Conservation (phyloP, 1,140 invertebrate genomes). For the Zaprionus davidi region DNA sequence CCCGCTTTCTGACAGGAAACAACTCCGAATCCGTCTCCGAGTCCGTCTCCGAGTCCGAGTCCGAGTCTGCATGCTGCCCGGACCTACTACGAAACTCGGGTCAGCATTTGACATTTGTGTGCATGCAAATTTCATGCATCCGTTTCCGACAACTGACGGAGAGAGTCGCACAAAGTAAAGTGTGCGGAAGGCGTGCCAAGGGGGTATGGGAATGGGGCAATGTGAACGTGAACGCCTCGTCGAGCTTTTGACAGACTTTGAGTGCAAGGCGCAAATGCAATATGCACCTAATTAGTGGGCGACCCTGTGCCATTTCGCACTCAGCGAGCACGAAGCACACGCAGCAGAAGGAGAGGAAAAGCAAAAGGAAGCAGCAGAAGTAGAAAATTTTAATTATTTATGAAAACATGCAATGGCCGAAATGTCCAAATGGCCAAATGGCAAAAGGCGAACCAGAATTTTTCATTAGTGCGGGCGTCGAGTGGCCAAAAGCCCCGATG, state of each 20-base stretch:
- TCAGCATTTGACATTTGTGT: constrained; percentile 40
- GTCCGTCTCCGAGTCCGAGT: constrained; percentile 7
- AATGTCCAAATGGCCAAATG: constrained; percentile 24
- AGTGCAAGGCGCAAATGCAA: constrained; percentile 50
- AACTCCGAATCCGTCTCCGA: constrained; percentile 18
- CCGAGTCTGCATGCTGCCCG: constrained; percentile 12
- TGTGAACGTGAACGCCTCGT: not conserved
- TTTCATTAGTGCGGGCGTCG: constrained; percentile 70
- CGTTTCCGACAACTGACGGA: constrained; percentile 33
- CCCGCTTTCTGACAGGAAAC: constrained; percentile 39
- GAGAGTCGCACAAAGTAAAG: not conserved
- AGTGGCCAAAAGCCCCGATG: constrained; percentile 39
- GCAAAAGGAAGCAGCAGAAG: not conserved
- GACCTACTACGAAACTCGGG: constrained; percentile 3
- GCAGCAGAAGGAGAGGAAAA: constrained; percentile 15
- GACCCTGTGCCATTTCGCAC: constrained; percentile 68
- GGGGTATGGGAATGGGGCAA: not conserved
- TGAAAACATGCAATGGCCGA: constrained; percentile 68
- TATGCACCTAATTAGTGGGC: constrained; percentile 70
- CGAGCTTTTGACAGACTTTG: constrained; percentile 40
- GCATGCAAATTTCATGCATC: constrained; percentile 67
- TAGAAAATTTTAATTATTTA: constrained; percentile 77
- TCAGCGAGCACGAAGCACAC: constrained; percentile 20
- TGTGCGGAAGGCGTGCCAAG: not conserved
- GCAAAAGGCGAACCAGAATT: constrained; percentile 55